phyloP scores from a whole-genome alignment of 53 echinoderm and acorn worm genomes.

The Paracentrotus lividus region DNA sequence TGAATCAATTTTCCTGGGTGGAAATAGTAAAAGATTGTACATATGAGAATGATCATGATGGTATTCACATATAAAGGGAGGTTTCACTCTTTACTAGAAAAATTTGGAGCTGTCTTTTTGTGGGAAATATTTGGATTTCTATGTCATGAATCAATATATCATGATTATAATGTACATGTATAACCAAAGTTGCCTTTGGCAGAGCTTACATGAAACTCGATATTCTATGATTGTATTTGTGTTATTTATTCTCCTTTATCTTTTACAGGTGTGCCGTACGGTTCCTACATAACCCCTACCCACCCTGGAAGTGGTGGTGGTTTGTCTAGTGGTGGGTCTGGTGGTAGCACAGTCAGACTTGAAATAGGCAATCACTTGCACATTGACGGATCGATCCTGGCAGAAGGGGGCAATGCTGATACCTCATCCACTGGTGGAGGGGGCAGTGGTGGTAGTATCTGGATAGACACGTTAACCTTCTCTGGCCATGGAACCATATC shows the following conservation, averaged over 20 bases:
- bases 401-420: slow-evolving; percentile 78
- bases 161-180: too few relatives aligned
- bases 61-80: too few relatives aligned
- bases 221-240: too few relatives aligned
- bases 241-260: not conserved
- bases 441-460: slow-evolving; percentile 94
- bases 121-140: too few relatives aligned
- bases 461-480: slow-evolving; percentile 82
- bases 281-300: slow-evolving; percentile 84
- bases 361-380: slow-evolving; percentile 85
- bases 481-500: slow-evolving; percentile 89
- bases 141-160: too few relatives aligned
- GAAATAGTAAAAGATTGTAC: too few relatives aligned
- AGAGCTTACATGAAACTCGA: too few relatives aligned
- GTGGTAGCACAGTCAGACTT: slow-evolving; percentile 85
- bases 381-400: slow-evolving; percentile 83
- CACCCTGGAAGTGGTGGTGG: slow-evolving; percentile 95
- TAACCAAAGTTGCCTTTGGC: too few relatives aligned
- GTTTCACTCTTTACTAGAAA: too few relatives aligned
- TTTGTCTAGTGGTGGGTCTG: slow-evolving; percentile 78
- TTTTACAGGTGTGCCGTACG: slow-evolving; percentile 80
- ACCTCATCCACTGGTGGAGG: slow-evolving; percentile 78
- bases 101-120: too few relatives aligned
- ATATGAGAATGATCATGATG: too few relatives aligned
- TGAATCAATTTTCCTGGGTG: too few relatives aligned